phyloP scores from a whole-genome alignment of 2,797 vertebrate species.

The Gobionotothen gibberifrons region DNA sequence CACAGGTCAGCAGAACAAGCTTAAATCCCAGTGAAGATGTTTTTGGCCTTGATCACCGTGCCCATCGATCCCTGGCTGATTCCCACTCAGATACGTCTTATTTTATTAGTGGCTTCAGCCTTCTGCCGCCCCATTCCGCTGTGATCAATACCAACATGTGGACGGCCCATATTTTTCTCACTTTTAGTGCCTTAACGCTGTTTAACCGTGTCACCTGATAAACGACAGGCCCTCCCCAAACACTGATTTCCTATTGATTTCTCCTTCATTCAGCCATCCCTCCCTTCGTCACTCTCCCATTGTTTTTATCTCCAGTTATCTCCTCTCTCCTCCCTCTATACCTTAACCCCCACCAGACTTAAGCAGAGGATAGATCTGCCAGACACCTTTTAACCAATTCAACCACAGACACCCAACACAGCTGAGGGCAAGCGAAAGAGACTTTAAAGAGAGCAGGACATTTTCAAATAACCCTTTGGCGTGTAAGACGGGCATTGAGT shows the following conservation, averaged over 20 bases:
- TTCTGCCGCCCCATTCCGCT: slow-evolving; percentile 92
- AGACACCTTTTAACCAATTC: slow-evolving; percentile 45
- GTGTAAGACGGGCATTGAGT: slow-evolving; percentile 19
- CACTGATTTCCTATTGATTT: slow-evolving; percentile 99
- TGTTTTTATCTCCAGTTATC: slow-evolving; percentile 93
- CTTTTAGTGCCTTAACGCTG: slow-evolving; percentile 91
- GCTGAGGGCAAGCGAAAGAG: slow-evolving; percentile 13
- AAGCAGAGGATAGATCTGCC: slow-evolving; percentile 37
- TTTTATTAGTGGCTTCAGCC: slow-evolving; percentile 99
- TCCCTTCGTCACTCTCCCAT: slow-evolving; percentile 88
- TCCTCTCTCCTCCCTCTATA: slow-evolving; percentile 51
- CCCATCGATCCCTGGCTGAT: slow-evolving; percentile 86
- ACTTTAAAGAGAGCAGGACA: slow-evolving; percentile 29
- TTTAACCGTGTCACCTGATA: slow-evolving; percentile 98
- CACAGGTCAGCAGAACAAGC: slow-evolving; percentile 65
- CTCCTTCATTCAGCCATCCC: slow-evolving; percentile 87
- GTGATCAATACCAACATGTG: slow-evolving; percentile 94
- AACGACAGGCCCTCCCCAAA: slow-evolving; percentile 94
- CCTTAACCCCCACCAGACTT: slow-evolving; percentile 42
- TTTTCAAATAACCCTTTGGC: slow-evolving; percentile 6
- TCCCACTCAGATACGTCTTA: slow-evolving; percentile 93
- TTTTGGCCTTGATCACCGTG: slow-evolving; percentile 88
- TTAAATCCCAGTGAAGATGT: slow-evolving; percentile 86
- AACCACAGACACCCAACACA: slow-evolving; percentile 42
- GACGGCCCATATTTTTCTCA: slow-evolving; percentile 96